Percentiles rank a stretch among this genome's conserved stretches.
phyloP scores from a whole-genome alignment of 2,797 vertebrate species.

The Leptodactylus fallax region DNA sequence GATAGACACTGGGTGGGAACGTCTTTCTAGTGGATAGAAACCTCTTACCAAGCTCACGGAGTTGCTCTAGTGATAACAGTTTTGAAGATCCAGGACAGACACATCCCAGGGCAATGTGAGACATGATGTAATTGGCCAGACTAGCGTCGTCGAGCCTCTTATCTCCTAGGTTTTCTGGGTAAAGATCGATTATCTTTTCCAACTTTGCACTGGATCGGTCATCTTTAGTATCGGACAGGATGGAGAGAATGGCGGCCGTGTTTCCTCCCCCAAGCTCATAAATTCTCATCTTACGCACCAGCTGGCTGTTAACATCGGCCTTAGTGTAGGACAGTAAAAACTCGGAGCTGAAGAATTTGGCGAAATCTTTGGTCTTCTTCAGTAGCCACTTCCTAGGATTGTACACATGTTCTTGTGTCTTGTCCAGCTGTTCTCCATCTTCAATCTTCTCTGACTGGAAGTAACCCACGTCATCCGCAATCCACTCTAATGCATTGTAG shows the following conservation, averaged over 20 bases:
- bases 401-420: constrained; percentile 72
- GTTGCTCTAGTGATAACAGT: constrained; percentile 68
- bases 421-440: constrained; percentile 65
- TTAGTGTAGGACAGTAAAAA: constrained; percentile 28
- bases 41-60: constrained; percentile 75
- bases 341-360: constrained; percentile 76
- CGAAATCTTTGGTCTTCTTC: constrained; percentile 74
- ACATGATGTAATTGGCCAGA: constrained; percentile 76
- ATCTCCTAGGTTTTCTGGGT: constrained; percentile 70
- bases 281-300: constrained; percentile 78
- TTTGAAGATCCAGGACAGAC: constrained; percentile 71
- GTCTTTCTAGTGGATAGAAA: constrained; percentile 72
- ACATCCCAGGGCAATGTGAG: constrained; percentile 75
- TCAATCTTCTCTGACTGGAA: constrained; percentile 83
- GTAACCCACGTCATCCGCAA: constrained; percentile 84
- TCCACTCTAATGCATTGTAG: constrained; percentile 80
- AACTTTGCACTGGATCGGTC: constrained; percentile 66
- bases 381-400: constrained; percentile 79
- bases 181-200: constrained; percentile 76
- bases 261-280: constrained; percentile 79
- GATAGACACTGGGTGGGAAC: constrained; percentile 76
- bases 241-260: constrained; percentile 78
- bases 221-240: constrained; percentile 74
- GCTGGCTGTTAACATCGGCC: constrained; percentile 50
- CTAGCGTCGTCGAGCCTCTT: constrained; percentile 74